Percentiles rank a stretch among this genome's conserved stretches.
These are phyloP conservation scores for Chrysina gloriosa DNA, from an alignment of 2,888 invertebrate genomes.

Conservation along the genomic window DNA sequence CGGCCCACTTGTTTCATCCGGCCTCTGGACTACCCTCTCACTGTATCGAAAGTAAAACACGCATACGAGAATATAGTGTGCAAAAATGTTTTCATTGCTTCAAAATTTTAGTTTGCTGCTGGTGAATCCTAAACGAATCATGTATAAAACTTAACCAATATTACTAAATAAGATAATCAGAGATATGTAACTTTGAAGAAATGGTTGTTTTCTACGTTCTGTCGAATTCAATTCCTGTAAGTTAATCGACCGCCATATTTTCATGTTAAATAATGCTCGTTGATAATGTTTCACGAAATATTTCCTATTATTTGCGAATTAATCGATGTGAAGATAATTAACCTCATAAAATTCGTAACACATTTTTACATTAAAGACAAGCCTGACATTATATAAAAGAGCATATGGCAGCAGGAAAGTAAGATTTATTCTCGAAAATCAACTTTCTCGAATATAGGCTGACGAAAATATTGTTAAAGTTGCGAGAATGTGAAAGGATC, in stretches of 20 bases:
- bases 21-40: conserved; percentile 46
- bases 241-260: too few species aligned
- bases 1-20: conserved; percentile 54
- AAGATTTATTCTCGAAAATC: conserved; percentile 33
- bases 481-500: conserved; percentile 33
- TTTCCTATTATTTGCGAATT: too few species aligned
- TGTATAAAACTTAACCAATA: too few species aligned
- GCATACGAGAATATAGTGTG: too few species aligned
- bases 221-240: too few species aligned
- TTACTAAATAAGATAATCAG: too few species aligned
- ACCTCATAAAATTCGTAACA: neutral
- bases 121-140: too few species aligned
- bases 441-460: conserved; percentile 33
- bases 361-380: neutral
- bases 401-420: conserved; percentile 28
- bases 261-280: too few species aligned
- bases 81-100: neutral
- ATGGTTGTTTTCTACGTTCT: too few species aligned
- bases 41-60: conserved; percentile 48
- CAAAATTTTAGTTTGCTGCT: neutral
- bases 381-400: conserved; percentile 15
- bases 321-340: neutral
- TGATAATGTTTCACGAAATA: too few species aligned
- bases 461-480: conserved; percentile 34
- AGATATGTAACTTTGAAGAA: too few species aligned